Evolutionary conservation across 2,113 vertebrate genomes (phyloP), one percentile per base, ranked within the genome.

Genomic region (Tinamus guttatus): DNA sequence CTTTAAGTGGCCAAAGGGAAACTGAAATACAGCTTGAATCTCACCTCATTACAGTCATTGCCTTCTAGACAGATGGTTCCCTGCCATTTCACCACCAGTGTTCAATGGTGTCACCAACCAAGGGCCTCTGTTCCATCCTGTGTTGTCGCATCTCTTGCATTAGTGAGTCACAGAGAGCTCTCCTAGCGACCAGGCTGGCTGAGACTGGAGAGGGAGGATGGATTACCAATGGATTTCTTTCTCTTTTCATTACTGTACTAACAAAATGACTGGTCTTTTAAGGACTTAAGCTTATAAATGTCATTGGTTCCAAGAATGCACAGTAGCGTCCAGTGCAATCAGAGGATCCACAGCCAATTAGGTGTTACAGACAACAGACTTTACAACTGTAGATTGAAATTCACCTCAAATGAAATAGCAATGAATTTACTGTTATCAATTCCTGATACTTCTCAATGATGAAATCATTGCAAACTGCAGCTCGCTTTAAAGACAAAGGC

Each of bases 321-420:
- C 19, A 59, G 18, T 8, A 78, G 40, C 14, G 20, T 41, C 36
- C 0, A 0, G 18, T 13, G 24, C n/a, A 63, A 69, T 60, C 7
- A 86, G 21, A 74, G 32, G 21, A 83, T 58, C 30, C 1, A 1
- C 40, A 10, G 58, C 20, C n/a, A 94, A 56, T 56, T 56, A 17
- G 4, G 22, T 65, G 22, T 28, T 62, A 67, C 0, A 70, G 15
- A 30, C 25, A 36, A 45, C 9, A 77, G 30, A 83, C 13, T 25
- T 81, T 83, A 86, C n/a, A 86, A 77, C 60, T 64, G 62, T 51
- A 82, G 63, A 94, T 68, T 89, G 65, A 28, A 96, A 94, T 93
- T 73, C 86, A n/a, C 84, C 90, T 88, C 74, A 92, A 94, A 70
- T 85, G 83, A 89, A 86, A 94, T 36, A 58, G 81, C 75, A 89